These are phyloP conservation scores for Pseudomyrmex flavicornis DNA, from an alignment of 1,140 invertebrate genomes.

Conservation along the genomic window DNA sequence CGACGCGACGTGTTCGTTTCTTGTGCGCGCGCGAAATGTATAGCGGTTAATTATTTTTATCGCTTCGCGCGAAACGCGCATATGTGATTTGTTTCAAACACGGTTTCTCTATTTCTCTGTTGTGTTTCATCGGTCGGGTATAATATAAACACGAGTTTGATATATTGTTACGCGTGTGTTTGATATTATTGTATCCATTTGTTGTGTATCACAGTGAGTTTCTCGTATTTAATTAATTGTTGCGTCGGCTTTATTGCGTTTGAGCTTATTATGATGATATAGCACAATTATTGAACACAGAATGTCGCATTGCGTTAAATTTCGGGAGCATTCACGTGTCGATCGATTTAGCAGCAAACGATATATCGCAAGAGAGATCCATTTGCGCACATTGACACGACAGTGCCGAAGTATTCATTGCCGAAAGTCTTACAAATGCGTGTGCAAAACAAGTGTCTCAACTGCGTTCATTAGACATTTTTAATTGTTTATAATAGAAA, in stretches of 20 bases:
- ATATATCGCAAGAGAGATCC: not conserved
- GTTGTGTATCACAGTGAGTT: slow-evolving; percentile 37
- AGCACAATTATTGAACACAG: slow-evolving; percentile 45
- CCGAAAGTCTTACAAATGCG: too few species aligned
- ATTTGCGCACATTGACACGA: not conserved
- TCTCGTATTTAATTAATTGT: slow-evolving; percentile 57
- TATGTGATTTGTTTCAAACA: slow-evolving; percentile 53
- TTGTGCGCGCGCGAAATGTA: not conserved
- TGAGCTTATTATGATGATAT: slow-evolving; percentile 41
- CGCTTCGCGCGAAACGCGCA: not conserved
- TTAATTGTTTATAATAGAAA: slow-evolving; percentile 1
- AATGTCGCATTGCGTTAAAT: slow-evolving; percentile 16
- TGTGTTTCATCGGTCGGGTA: slow-evolving; percentile 9
- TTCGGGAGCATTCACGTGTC: slow-evolving; percentile 9
- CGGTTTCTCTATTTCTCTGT: slow-evolving; percentile 34
- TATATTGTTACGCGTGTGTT: slow-evolving; percentile 25
- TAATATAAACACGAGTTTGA: slow-evolving; percentile 35
- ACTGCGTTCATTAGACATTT: not conserved
- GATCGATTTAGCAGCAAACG: not conserved
- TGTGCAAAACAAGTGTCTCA: not conserved
- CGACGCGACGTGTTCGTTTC: slow-evolving; percentile 10
- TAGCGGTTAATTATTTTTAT: slow-evolving; percentile 27
- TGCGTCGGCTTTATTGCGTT: slow-evolving; percentile 47
- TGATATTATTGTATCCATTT: slow-evolving; percentile 1
- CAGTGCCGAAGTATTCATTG: too few species aligned